Conservation (phyloP, 2,113 vertebrate species). For the Noctilio leporinus region DNA sequence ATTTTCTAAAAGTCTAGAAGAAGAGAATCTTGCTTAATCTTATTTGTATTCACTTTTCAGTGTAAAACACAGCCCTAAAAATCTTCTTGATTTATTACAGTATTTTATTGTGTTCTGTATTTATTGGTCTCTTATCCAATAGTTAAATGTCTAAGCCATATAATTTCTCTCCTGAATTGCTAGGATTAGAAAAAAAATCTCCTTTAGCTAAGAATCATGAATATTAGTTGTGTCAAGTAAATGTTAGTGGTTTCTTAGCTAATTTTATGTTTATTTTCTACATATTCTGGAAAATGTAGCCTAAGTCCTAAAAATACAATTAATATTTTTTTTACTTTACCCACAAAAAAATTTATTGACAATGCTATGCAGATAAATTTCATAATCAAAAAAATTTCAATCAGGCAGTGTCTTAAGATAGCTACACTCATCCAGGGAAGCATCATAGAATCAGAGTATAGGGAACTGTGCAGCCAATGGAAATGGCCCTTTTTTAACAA, state of each 20-base stretch:
- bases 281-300: neutral
- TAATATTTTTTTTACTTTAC: neutral
- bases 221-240: neutral
- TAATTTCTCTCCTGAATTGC: neutral
- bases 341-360: neutral
- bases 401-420: neutral
- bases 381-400: constrained; percentile 2
- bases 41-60: constrained; percentile 55
- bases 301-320: neutral
- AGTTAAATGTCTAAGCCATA: constrained; percentile 18
- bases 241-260: neutral
- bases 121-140: neutral
- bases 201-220: neutral
- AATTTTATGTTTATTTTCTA: neutral
- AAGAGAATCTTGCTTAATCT: neutral
- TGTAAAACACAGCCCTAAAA: constrained; percentile 53
- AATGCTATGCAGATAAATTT: neutral
- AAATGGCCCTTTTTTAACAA: neutral
- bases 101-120: constrained; percentile 36
- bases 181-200: neutral
- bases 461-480: neutral
- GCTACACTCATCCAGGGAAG: neutral
- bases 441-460: neutral
- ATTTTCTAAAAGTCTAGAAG: neutral
- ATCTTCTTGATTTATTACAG: constrained; percentile 61